These are phyloP conservation scores for Sakesphorus luctuosus DNA, from an alignment of 2,113 vertebrate genomes.

Conservation along the genomic window DNA sequence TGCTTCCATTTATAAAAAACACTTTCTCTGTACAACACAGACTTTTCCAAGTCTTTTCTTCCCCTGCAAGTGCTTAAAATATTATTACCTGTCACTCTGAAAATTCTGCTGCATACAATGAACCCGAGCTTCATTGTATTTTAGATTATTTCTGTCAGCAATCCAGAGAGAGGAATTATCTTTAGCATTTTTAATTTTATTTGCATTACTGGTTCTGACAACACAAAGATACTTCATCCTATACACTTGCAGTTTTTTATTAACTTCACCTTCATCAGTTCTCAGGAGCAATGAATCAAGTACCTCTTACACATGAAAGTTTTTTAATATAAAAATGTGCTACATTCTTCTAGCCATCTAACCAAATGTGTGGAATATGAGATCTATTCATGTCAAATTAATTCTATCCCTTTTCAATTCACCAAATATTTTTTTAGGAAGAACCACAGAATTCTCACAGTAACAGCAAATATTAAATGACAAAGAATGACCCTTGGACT, in stretches of 20 bases:
- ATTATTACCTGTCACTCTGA: background rate
- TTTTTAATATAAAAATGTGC: background rate
- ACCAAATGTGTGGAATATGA: background rate
- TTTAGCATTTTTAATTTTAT: background rate
- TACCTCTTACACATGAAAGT: background rate
- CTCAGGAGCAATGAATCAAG: background rate
- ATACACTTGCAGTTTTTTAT: background rate
- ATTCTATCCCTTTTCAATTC: background rate
- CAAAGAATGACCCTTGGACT: background rate
- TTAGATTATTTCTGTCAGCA: conserved; percentile 16
- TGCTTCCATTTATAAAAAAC: background rate
- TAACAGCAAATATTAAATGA: background rate
- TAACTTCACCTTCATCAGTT: background rate
- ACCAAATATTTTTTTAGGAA: background rate
- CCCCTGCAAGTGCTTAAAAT: background rate
- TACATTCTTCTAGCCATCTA: background rate
- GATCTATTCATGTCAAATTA: background rate
- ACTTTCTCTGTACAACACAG: background rate
- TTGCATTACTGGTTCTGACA: background rate
- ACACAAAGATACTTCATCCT: background rate
- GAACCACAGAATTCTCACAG: background rate
- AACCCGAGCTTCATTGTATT: background rate
- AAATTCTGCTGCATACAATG: background rate
- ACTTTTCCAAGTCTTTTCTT: background rate
- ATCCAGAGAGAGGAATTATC: background rate